A percentile compares a stretch with the other conserved stretches of the same genome.
Evolutionary conservation across 1,140 invertebrate species (phyloP).

Genomic region (Leptonema lineaticorne): DNA sequence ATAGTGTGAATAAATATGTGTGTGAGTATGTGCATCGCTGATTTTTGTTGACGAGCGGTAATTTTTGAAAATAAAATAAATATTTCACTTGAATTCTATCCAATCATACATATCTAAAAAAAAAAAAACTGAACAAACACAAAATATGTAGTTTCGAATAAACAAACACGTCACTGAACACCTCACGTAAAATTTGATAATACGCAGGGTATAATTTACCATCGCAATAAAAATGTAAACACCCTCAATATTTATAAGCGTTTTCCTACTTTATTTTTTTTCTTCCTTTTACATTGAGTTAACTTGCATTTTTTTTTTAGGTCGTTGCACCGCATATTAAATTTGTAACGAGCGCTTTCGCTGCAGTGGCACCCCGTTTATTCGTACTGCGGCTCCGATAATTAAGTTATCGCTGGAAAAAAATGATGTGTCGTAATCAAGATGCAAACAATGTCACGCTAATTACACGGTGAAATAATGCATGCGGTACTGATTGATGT

Average conservation of each 20-base stretch:
- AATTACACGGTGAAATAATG: conserved; percentile 3
- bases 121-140: too few relatives aligned
- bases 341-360: neutral
- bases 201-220: conserved; percentile 19
- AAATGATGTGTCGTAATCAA: conserved; percentile 16
- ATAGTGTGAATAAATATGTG: too few relatives aligned
- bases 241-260: neutral
- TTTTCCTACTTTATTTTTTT: neutral
- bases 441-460: conserved; percentile 25
- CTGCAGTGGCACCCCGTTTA: neutral
- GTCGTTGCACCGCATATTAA: conserved; percentile 4
- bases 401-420: conserved; percentile 21
- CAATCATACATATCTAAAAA: too few relatives aligned
- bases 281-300: neutral
- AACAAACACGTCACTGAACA: conserved; percentile 1
- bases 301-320: conserved; percentile 9
- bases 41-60: too few relatives aligned
- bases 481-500: conserved; percentile 14
- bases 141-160: too few relatives aligned
- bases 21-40: too few relatives aligned
- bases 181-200: conserved; percentile 9
- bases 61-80: too few relatives aligned
- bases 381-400: conserved; percentile 5
- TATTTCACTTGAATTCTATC: too few relatives aligned
- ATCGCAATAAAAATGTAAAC: neutral